Base-by-base conservation (phyloP, 30 jellyfish, hydroid and myxozoan species). In the Turritopsis dohrnii region DNA sequence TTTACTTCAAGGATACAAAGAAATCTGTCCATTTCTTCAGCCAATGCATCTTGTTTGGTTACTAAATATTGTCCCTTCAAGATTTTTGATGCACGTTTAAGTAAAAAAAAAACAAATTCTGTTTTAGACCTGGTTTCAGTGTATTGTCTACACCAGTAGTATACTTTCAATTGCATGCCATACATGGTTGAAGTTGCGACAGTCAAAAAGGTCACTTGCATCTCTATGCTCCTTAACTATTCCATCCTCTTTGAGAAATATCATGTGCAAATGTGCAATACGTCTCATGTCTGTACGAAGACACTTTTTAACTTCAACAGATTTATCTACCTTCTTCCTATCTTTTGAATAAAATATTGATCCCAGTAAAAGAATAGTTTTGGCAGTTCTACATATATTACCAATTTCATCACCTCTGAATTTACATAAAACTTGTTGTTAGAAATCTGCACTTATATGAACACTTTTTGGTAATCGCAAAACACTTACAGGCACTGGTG, bases 261-360 rank as follows among this genome's bases (percentile, higher is more conserved):
- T 17, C n/a, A 75, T n/a, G 41, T 75, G 26, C 18, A 77, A 52
- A 66, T 77, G 66, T 29, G 72, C 85, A 24, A 77, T 26, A 13
- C 85, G 85, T 74, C 85, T 77, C 85, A 77, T 77, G 30, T 77
- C 85, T 0, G 72, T 17, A 30, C 85, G 71, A n/a, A 77, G 75
- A 26, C 71, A 28, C 28, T 77, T 77, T 52, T 60, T 77, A 0
- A 77, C 85, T 29, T 53, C 72, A 30, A 25, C 71, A 77, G 85
- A 60, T 29, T 77, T 77, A 25, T 60, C 85, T 29, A 52, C 28
- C 23, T 77, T 77, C 21, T 66, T 53, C 74, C 53, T 77, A 28
- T 30, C 72, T 77, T 52, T 30, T n/a, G 21, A 19, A 77, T 29
- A 77, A 77, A 77, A 77, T 23, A 77, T 52, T 26, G 29, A 29